Evolutionary conservation across 2,113 vertebrate species (phyloP).

Genomic region (Taurulus bubalis): DNA sequence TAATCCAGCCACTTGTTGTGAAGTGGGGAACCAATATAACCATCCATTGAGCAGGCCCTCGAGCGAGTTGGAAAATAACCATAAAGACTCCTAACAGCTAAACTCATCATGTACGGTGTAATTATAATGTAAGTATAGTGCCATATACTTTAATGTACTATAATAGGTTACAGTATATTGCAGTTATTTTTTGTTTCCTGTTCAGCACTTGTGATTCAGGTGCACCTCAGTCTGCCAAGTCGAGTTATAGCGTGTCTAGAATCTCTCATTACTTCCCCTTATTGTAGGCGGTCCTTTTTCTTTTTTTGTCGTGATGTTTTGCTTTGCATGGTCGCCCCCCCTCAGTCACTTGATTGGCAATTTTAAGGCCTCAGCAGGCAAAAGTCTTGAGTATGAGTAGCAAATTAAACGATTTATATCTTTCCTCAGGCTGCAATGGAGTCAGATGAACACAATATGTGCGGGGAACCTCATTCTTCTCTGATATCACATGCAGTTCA

Average conservation of each 20-base stretch:
- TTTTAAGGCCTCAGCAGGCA: slow-evolving; percentile 51
- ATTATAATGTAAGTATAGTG: neutral
- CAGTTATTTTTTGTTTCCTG: neutral
- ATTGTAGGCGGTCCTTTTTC: neutral
- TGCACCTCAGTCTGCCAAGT: neutral
- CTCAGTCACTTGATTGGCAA: slow-evolving; percentile 56
- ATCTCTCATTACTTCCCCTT: neutral
- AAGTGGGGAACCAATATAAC: neutral
- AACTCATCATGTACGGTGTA: neutral
- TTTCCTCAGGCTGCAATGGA: slow-evolving; percentile 38
- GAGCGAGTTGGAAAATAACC: neutral
- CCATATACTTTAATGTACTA: neutral
- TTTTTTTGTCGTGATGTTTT: slow-evolving; percentile 12
- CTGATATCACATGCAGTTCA: slow-evolving; percentile 2
- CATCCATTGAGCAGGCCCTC: neutral
- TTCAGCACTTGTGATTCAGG: neutral
- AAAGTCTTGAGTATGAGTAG: slow-evolving; percentile 32
- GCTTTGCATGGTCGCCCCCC: slow-evolving; percentile 40
- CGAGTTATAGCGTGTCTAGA: neutral
- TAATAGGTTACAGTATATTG: neutral
- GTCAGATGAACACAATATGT: slow-evolving; percentile 14
- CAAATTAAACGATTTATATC: slow-evolving; percentile 50
- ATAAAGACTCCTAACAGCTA: neutral
- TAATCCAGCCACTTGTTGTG: neutral
- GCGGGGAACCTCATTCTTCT: neutral